Base-by-base conservation (phyloP, 1,140 invertebrate species). In the Pantala flavescens region DNA sequence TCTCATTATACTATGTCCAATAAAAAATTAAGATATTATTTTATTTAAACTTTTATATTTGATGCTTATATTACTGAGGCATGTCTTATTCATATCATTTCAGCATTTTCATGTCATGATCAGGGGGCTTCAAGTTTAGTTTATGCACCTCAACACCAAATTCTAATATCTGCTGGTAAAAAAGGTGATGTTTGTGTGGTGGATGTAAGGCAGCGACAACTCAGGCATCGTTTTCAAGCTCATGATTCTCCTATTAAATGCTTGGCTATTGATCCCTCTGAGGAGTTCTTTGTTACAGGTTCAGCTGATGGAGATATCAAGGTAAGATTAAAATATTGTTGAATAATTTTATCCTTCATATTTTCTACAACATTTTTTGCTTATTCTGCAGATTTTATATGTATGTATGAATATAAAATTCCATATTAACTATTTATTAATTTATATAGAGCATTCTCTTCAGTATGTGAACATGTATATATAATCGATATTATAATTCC, bases 291-390 rank as follows among this genome's bases (percentile, higher is more conserved):
- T 83, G 95, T 96, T 11, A 97, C 97, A 74, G 98, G 97, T 43
- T 94, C 97, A 55, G 94, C 95, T n/a, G 97, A 99, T 84, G 98
- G 98, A 24, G 96, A 99, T 84, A 97, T 99, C 77, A 99, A 99
- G 90, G 97, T 98, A 83, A 72, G 70, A 0, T 74, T 7, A 36
- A 1, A 21, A 70, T 9, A 2, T 36, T 5, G 28, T 36, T 9
- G 3, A 36, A 36, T 36, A 5, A 2, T 36, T 36, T 5, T 5
- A 36, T 36, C 28, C 2, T 2, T 36, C 2, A 2, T 36, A 9
- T 36, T 36, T 36, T 36, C 19, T 11, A 74, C 36, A 74, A 72
- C 7, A 70, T 9, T 36, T 9, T 5, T 5, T 36, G 9, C 28
- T 9, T n/a, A n/a, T n/a, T n/a, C n/a, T n/a, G n/a, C n/a, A n/a